Evolutionary conservation across 2,797 vertebrate species (phyloP).

Genomic region (Gymnocypris eckloni): DNA sequence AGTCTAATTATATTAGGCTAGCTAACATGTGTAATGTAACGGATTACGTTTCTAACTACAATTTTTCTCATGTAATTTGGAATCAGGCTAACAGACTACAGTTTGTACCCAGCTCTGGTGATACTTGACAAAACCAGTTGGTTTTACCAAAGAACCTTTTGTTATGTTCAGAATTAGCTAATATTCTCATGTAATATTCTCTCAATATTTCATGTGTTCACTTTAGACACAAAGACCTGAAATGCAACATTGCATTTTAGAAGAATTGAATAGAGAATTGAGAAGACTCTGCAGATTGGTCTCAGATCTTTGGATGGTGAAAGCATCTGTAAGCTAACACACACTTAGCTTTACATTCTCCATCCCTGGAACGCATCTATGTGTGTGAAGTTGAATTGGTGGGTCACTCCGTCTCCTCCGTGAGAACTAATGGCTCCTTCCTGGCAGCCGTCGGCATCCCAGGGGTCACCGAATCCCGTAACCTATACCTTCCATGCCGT

Average conservation of each 20-base stretch:
- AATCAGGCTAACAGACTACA: not conserved
- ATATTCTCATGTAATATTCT: not conserved
- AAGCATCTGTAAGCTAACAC: not conserved
- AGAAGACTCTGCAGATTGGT: not conserved
- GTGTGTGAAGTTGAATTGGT: not conserved
- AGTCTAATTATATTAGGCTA: not conserved
- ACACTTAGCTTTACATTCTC: not conserved
- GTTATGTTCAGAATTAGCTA: not conserved
- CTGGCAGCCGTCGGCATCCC: slow-evolving; percentile 32
- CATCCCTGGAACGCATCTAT: not conserved
- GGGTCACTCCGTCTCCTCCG: slow-evolving; percentile 9
- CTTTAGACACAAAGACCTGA: not conserved
- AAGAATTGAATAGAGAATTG: not conserved
- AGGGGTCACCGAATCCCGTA: slow-evolving; percentile 31
- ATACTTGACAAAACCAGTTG: not conserved
- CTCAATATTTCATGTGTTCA: not conserved
- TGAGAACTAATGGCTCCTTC: slow-evolving; percentile 3
- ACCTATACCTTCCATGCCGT: slow-evolving; percentile 28
- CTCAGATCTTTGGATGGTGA: not conserved
- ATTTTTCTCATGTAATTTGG: not conserved
- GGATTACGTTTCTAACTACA: not conserved
- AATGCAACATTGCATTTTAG: not conserved
- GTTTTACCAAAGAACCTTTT: not conserved
- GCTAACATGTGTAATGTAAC: not conserved
- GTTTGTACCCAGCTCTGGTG: not conserved